Conservation (phyloP, 2,113 vertebrate species). For the Cariama cristata region DNA sequence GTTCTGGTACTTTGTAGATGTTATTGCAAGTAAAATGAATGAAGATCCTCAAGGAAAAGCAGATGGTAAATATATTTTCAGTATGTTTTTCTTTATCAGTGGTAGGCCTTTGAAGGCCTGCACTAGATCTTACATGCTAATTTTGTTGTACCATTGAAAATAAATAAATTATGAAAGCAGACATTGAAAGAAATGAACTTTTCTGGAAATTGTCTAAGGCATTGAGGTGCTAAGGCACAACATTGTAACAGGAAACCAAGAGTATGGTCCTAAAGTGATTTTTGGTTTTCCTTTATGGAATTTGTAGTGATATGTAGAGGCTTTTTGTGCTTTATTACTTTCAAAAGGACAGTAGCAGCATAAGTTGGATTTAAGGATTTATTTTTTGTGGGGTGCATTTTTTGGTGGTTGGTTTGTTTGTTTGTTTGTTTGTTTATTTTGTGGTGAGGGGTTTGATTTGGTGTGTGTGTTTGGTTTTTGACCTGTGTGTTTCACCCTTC, state of each 20-base stretch:
- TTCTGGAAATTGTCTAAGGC: not conserved
- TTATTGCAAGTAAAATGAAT: conserved; percentile 60
- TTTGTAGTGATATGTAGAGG: not conserved
- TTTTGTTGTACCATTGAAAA: not conserved
- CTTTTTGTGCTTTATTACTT: not conserved
- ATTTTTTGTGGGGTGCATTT: not conserved
- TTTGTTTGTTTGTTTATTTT: not conserved
- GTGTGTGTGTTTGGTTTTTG: not conserved
- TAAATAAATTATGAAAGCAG: not conserved
- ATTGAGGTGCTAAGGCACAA: not conserved
- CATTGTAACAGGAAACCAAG: not conserved
- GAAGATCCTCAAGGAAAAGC: conserved; percentile 77
- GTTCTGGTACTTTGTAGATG: conserved; percentile 75
- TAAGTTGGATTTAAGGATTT: not conserved
- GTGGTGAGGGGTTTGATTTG: not conserved
- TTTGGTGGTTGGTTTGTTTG: not conserved
- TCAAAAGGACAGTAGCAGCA: not conserved
- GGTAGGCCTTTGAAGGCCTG: not conserved
- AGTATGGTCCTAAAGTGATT: not conserved
- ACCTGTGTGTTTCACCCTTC: not conserved
- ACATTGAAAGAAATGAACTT: not conserved
- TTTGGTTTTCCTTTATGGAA: not conserved
- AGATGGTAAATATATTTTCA: conserved; percentile 74
- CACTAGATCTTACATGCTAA: not conserved
- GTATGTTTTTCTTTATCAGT: not conserved